phyloP scores from a whole-genome alignment of 2,113 vertebrate genomes.

The Xyrauchen texanus region DNA sequence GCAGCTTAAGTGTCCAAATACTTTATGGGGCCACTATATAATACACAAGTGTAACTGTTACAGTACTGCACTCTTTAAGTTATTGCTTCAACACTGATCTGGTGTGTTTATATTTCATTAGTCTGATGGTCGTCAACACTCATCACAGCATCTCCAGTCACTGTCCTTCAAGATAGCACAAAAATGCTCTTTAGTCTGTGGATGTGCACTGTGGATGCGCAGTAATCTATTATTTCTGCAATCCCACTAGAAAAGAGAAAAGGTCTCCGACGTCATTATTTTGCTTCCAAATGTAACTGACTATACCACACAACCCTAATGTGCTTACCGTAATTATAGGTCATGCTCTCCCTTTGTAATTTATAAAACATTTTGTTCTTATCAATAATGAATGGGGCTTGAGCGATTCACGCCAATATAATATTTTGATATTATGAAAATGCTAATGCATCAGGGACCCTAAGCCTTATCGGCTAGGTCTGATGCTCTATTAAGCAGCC shows the following conservation, averaged over 20 bases:
- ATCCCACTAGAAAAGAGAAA: conserved; percentile 73
- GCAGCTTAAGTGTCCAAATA: too few relatives aligned
- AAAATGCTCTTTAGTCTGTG: conserved; percentile 70
- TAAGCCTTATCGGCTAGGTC: conserved; percentile 89
- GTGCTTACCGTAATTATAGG: conserved; percentile 98
- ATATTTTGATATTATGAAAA: conserved; percentile 97
- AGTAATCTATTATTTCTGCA: conserved; percentile 85
- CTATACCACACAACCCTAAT: conserved; percentile 88
- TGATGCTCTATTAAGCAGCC: conserved; percentile 93
- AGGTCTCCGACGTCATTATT: conserved; percentile 85
- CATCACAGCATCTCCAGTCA: conserved; percentile 77
- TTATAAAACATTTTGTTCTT: conserved; percentile 92
- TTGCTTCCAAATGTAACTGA: conserved; percentile 95
- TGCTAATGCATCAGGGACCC: conserved; percentile 85
- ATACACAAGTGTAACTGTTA: too few relatives aligned
- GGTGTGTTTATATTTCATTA: conserved; percentile 28
- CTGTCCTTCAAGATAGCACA: conserved; percentile 73
- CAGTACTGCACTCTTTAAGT: too few relatives aligned
- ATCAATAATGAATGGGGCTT: conserved; percentile 96
- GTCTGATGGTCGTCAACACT: conserved; percentile 67
- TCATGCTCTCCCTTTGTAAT: conserved; percentile 92
- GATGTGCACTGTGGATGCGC: conserved; percentile 75
- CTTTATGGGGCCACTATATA: too few relatives aligned
- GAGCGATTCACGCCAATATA: conserved; percentile 81
- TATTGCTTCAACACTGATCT: background rate